These are phyloP conservation scores for Ameiurus melas DNA, from an alignment of 2,113 vertebrate genomes.

Conservation along the genomic window DNA sequence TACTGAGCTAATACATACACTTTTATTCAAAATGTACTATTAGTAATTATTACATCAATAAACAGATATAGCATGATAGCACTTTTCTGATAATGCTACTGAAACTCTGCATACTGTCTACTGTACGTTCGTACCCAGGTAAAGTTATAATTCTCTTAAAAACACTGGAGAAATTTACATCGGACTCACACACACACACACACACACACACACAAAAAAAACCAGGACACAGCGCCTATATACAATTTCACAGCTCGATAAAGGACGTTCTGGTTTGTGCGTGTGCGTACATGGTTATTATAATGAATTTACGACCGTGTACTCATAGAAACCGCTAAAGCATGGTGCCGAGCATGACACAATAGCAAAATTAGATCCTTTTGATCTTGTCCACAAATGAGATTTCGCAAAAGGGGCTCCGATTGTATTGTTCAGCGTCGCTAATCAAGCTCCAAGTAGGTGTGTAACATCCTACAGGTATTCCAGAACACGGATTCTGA, in stretches of 20 bases:
- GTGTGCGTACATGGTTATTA: neutral
- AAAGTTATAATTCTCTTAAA: neutral
- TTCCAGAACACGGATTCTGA: conserved; percentile 11
- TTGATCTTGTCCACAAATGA: neutral
- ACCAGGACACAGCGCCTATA: too few species aligned
- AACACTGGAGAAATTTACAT: neutral
- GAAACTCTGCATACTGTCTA: neutral
- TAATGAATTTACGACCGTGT: neutral
- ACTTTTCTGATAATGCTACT: neutral
- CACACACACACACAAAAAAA: too few species aligned
- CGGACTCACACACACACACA: neutral
- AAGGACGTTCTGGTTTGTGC: too few species aligned
- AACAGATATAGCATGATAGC: neutral
- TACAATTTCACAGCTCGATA: too few species aligned
- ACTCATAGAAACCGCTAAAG: neutral
- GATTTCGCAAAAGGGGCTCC: neutral
- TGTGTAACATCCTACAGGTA: neutral
- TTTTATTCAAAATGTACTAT: neutral
- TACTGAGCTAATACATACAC: neutral
- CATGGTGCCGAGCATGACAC: neutral
- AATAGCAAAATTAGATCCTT: neutral
- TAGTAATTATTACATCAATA: neutral
- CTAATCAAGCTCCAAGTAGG: conserved; percentile 12
- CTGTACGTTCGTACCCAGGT: too few species aligned
- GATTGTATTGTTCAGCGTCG: neutral